A percentile compares a stretch with the other conserved stretches of the same genome.
Conservation (phyloP, 2,113 vertebrate genomes). For the Azemiops feae region DNA sequence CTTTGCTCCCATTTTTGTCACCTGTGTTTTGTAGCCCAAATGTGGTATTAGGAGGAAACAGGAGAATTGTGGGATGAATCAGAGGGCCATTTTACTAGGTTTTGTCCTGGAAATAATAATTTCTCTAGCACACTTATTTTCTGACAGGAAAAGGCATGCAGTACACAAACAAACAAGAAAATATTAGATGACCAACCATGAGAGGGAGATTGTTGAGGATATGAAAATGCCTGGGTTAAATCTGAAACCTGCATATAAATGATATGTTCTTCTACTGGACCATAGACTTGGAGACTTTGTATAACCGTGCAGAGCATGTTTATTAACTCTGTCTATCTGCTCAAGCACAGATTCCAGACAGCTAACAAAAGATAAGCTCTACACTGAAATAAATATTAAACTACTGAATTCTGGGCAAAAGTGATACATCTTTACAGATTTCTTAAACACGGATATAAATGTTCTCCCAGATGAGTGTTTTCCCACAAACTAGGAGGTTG, state of each 20-base stretch:
- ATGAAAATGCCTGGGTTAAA: neutral
- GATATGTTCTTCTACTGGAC: neutral
- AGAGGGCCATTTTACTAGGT: neutral
- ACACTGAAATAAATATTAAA: neutral
- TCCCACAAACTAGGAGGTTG: neutral
- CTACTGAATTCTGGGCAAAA: neutral
- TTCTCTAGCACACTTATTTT: neutral
- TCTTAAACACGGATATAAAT: neutral
- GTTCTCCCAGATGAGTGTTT: neutral
- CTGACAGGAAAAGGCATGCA: neutral
- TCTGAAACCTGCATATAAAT: neutral
- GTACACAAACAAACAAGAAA: neutral
- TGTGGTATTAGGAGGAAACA: neutral
- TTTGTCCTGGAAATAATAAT: neutral
- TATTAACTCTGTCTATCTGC: neutral
- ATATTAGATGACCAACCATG: neutral
- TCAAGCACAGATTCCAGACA: neutral
- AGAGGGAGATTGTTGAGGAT: neutral
- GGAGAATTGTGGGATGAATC: neutral
- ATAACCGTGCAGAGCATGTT: neutral
- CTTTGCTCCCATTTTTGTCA: neutral
- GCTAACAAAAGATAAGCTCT: neutral
- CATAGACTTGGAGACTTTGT: neutral
- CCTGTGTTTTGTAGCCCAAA: neutral
- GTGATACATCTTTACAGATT: neutral